Percentiles rank a stretch among this genome's conserved stretches.
phyloP scores from a whole-genome alignment of 1,140 invertebrate species.

The Acromyrmex echinatior region DNA sequence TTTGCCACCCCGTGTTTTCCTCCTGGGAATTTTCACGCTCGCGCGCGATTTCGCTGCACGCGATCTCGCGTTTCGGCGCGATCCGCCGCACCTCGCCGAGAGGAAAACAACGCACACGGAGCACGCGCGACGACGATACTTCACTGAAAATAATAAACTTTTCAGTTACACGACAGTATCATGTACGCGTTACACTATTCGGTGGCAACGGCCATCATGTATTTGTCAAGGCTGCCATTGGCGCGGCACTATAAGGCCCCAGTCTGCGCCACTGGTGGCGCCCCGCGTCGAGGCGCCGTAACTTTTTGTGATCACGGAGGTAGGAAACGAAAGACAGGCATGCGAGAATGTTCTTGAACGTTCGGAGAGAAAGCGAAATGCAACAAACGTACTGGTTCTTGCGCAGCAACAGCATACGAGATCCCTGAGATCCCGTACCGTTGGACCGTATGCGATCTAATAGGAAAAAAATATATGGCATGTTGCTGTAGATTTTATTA shows the following conservation, averaged over 20 bases:
- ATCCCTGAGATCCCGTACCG: not conserved
- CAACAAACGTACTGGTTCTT: not conserved
- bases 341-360: not conserved
- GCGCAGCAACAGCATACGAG: not conserved
- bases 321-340: not conserved
- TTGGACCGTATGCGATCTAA: not conserved
- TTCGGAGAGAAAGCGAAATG: no score
- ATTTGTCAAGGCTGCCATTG: conserved; percentile 85
- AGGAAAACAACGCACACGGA: conserved; percentile 64
- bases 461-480: not conserved
- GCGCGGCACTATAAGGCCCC: conserved; percentile 80
- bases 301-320: conserved; percentile 63
- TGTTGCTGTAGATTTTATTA: no score
- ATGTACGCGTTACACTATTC: conserved; percentile 83
- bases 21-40: conserved; percentile 62
- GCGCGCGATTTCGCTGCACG: conserved; percentile 36
- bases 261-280: conserved; percentile 71
- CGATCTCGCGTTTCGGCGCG: conserved; percentile 46
- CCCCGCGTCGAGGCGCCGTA: conserved; percentile 59
- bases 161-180: conserved; percentile 79
- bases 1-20: conserved; percentile 81
- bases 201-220: conserved; percentile 86
- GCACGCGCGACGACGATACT: conserved; percentile 55
- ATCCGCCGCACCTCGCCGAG: conserved; percentile 47
- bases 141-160: conserved; percentile 78